phyloP scores from a whole-genome alignment of 1,140 invertebrate genomes.

The Lasioglossum albipes region DNA sequence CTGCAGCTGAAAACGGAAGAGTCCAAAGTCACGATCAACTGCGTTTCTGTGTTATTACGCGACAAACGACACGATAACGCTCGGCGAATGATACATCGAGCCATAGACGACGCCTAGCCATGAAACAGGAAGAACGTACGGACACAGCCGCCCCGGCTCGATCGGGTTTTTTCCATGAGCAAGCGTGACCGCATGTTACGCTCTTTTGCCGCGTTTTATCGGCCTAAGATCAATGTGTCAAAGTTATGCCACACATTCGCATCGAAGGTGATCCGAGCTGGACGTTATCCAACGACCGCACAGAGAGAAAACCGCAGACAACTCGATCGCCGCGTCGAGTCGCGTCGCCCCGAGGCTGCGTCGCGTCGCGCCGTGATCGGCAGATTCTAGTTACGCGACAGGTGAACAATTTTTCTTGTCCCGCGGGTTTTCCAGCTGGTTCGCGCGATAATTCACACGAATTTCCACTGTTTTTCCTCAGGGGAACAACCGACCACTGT shows the following conservation, averaged over 20 bases:
- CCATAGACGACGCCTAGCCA: neutral
- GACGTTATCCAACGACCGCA: conserved; percentile 48
- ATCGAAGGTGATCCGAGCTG: conserved; percentile 38
- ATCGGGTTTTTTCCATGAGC: neutral
- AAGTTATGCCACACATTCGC: conserved; percentile 55
- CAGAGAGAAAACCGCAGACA: conserved; percentile 57
- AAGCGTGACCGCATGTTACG: conserved; percentile 45
- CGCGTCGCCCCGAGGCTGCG: neutral
- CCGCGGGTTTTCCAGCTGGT: neutral
- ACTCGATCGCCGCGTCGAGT: conserved; percentile 42
- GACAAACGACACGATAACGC: neutral
- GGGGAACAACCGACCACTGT: neutral
- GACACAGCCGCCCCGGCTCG: too few species aligned
- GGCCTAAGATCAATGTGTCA: conserved; percentile 61
- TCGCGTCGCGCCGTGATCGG: neutral
- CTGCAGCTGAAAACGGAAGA: conserved; percentile 13
- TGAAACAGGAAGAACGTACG: conserved; percentile 42
- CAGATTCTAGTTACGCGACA: conserved; percentile 53
- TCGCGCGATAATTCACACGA: too few species aligned
- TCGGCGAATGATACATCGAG: neutral
- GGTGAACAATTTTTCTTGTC: conserved; percentile 49
- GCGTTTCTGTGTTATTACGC: neutral
- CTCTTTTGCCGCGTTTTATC: conserved; percentile 41
- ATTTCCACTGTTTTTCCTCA: neutral
- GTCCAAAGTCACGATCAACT: conserved; percentile 38